Conservation (phyloP, 2,113 vertebrate genomes). For the Nesoenas mayeri region DNA sequence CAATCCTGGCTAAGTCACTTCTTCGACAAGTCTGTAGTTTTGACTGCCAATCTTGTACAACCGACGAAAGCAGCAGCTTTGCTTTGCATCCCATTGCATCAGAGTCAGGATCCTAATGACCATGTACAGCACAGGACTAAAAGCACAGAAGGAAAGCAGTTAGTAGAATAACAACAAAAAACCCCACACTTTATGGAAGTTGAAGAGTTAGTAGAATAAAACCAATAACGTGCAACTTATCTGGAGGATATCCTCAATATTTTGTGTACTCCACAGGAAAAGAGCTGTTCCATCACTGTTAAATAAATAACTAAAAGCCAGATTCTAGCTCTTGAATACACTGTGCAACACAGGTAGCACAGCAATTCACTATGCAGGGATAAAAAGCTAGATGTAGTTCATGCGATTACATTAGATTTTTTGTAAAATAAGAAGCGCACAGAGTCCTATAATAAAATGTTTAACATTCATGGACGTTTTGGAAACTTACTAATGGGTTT, state of each 20-base stretch:
- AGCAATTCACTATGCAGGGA: neutral
- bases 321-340: neutral
- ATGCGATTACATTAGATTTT: neutral
- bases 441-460: neutral
- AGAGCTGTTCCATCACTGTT: neutral
- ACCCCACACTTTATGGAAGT: neutral
- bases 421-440: neutral
- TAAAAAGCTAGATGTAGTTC: neutral
- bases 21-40: neutral
- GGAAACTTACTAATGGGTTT: constrained; percentile 16
- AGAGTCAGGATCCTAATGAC: neutral
- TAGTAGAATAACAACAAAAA: neutral
- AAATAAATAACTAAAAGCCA: neutral
- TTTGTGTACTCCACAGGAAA: neutral
- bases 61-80: neutral
- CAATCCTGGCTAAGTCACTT: neutral
- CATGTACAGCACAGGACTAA: neutral
- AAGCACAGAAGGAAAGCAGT: neutral
- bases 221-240: neutral
- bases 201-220: neutral
- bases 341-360: neutral
- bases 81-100: neutral
- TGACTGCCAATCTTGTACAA: neutral
- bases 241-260: neutral
- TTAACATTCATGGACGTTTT: constrained; percentile 31